A percentile compares a stretch with the other conserved stretches of the same genome.
Conservation (phyloP, 2,113 vertebrate species). For the Coracopsis vasa region DNA sequence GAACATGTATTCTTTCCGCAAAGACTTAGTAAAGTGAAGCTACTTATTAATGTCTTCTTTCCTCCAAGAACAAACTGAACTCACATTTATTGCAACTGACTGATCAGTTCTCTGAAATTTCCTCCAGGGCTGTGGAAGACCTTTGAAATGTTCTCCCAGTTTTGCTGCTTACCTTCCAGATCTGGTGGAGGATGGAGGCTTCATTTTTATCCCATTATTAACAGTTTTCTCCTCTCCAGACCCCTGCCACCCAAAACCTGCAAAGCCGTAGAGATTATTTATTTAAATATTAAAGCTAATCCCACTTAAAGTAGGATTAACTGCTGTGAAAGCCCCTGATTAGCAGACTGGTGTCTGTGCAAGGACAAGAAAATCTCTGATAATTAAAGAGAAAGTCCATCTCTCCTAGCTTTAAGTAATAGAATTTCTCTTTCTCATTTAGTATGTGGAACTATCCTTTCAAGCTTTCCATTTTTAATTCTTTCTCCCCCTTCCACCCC, state of each 20-base stretch:
- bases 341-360: conserved; percentile 39
- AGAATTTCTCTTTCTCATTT: not conserved
- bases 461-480: not conserved
- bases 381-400: conserved; percentile 6
- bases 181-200: not conserved
- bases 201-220: not conserved
- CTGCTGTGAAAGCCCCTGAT: conserved; percentile 39
- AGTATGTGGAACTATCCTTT: not conserved
- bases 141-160: not conserved
- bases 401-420: not conserved
- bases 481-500: not conserved
- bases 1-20: not conserved
- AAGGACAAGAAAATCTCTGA: conserved; percentile 24
- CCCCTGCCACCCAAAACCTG: not conserved
- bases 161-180: not conserved
- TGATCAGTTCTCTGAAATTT: not conserved
- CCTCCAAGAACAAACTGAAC: not conserved
- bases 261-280: conserved; percentile 6
- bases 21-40: not conserved
- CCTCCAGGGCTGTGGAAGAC: not conserved
- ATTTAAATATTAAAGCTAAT: conserved; percentile 51
- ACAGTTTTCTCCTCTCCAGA: not conserved
- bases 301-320: conserved; percentile 49
- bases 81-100: not conserved
- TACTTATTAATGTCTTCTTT: not conserved